A percentile compares a stretch with the other conserved stretches of the same genome.
Evolutionary conservation across 2,888 invertebrate genomes (phyloP).

Genomic region (Perizoma affinitatum): DNA sequence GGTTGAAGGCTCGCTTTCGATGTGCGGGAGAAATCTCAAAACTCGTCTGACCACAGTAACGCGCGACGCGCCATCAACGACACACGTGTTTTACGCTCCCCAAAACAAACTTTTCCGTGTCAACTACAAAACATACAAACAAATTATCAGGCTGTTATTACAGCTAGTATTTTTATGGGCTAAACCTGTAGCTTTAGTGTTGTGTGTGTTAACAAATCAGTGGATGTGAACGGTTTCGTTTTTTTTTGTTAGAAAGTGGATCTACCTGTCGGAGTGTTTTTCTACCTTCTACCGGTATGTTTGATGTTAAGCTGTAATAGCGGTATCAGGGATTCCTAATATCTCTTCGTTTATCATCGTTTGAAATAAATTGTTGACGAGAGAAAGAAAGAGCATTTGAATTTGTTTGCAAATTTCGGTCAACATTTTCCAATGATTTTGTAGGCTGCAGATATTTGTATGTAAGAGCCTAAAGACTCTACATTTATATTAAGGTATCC

Average conservation of each 20-base stretch:
- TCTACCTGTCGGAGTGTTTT: constrained; percentile 64
- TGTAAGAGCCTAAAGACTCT: constrained; percentile 3
- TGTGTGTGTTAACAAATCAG: constrained; percentile 40
- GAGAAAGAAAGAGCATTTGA: constrained; percentile 8
- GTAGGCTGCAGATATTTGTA: background rate
- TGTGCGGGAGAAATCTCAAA: constrained; percentile 81
- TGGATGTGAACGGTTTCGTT: constrained; percentile 44
- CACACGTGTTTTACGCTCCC: constrained; percentile 44
- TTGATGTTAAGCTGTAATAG: constrained; percentile 55
- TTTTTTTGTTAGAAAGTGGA: constrained; percentile 62
- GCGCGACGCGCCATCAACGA: constrained; percentile 56
- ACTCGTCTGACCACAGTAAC: constrained; percentile 60
- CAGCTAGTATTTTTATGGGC: constrained; percentile 12
- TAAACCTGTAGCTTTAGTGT: constrained; percentile 29
- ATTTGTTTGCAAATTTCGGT: constrained; percentile 9
- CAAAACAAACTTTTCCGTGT: constrained; percentile 37
- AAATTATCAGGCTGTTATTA: constrained; percentile 14
- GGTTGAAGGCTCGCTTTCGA: constrained; percentile 78
- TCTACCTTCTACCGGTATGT: constrained; percentile 64
- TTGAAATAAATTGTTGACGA: constrained; percentile 21
- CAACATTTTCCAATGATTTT: constrained; percentile 20
- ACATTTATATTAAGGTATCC: background rate
- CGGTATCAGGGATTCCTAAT: constrained; percentile 59
- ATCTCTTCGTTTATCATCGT: constrained; percentile 25
- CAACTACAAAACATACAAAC: constrained; percentile 38